Conservation (phyloP, 2,888 invertebrate genomes). For the Morinoia aosen region DNA sequence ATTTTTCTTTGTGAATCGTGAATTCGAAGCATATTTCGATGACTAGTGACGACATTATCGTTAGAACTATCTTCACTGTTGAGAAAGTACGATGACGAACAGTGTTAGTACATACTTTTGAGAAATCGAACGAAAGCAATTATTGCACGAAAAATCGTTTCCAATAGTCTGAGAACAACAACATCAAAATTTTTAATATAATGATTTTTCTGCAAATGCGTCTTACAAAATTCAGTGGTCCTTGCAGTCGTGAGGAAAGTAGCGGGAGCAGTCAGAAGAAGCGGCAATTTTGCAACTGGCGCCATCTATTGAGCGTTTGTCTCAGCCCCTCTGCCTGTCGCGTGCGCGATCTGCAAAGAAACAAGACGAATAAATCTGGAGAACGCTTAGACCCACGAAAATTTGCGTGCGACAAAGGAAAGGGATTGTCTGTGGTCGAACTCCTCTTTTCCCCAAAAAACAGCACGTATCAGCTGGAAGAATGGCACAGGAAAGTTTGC, state of each 20-base stretch:
- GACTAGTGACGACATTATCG: neutral
- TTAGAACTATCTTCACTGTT: neutral
- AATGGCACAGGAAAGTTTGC: neutral
- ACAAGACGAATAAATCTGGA: conserved; percentile 49
- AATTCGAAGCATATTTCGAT: neutral
- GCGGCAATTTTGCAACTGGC: neutral
- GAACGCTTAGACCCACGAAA: conserved; percentile 28
- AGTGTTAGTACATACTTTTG: neutral
- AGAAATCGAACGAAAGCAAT: neutral
- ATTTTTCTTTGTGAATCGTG: neutral
- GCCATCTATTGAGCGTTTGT: conserved; percentile 43
- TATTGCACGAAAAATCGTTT: neutral
- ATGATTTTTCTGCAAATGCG: neutral
- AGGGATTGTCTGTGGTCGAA: neutral
- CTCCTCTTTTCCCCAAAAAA: neutral
- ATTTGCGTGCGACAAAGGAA: conserved; percentile 28
- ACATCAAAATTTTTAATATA: neutral
- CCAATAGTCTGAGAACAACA: neutral
- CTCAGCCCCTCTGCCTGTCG: neutral
- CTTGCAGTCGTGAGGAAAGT: neutral
- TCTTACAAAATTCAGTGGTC: neutral
- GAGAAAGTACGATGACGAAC: neutral
- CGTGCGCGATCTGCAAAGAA: conserved; percentile 49
- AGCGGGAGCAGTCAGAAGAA: neutral
- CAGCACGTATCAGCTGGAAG: neutral